Evolutionary conservation across 2,797 vertebrate genomes (phyloP), one percentile per base, ranked within the genome.

Genomic region (Paguma larvata): DNA sequence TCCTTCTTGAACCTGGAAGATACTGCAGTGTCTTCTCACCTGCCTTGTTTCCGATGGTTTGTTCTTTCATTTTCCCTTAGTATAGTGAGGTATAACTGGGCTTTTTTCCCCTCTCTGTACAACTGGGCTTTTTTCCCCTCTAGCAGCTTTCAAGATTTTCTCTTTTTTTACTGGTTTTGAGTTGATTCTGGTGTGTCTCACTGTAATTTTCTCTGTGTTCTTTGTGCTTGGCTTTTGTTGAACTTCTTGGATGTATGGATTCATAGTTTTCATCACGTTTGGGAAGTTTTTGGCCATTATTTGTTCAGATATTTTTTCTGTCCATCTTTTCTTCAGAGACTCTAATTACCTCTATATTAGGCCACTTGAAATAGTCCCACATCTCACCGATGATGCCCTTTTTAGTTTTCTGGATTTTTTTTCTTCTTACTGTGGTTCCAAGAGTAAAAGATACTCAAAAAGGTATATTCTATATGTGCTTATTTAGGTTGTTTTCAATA

Each of bases 101-200:
- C 68, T 89, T 53, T 80, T 75, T 84, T 25, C 3, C 23, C 19
- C 34, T 93, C 53, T 89, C 9, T n/a, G 25, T 8, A 25, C 63
- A 85, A 63, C 14, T 53, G 48, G 38, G 19, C 21, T 86, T 63
- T 78, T 72, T 77, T 13, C 6, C 13, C 19, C 13, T 93, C 34
- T 70, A 16, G 10, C 30, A 87, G 30, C 34, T 87, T 90, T 86
- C 72, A 83, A 86, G 38, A 83, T 92, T 89, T 95, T 89, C 72
- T 75, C 41, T 91, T 67, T 83, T 68, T 19, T 96, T 82, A 85
- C 30, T 89, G 62, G 12, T 78, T 96, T 97, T 77, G 67, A 89
- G 38, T 56, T 75, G 6, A 91, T 65, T 94, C 27, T 79, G 32
- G 41, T 68, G 15, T 83, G 11, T 56, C 70, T 83, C n/a, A 4